Evolutionary conservation across 2,888 invertebrate genomes (phyloP).

Genomic region (Meteorus cinctellus): DNA sequence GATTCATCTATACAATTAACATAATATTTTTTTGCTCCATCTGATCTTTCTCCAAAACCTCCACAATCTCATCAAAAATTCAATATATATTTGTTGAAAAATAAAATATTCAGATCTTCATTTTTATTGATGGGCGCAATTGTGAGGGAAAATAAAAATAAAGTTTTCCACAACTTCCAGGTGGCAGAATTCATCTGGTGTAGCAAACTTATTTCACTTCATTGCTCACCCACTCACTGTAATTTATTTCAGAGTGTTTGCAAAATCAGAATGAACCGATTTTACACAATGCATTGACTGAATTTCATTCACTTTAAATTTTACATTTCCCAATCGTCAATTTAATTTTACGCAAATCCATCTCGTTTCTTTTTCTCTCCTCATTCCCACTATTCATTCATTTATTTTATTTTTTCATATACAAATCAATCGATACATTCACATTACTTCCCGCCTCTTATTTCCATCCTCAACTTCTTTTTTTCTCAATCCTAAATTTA

Average conservation of each 20-base stretch:
- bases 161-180: not conserved
- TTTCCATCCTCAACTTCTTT: not conserved
- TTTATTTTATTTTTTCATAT: not conserved
- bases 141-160: not conserved
- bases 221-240: no score
- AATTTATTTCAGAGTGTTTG: no score
- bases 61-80: not conserved
- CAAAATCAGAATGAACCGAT: not conserved
- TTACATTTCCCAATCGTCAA: not conserved
- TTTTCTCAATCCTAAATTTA: not conserved
- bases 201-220: not conserved
- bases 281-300: not conserved
- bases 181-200: not conserved
- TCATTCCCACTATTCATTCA: not conserved
- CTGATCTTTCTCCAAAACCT: not conserved
- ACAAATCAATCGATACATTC: not conserved
- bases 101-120: not conserved
- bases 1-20: no score
- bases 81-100: not conserved
- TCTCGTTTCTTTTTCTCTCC: not conserved
- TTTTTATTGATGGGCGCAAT: not conserved
- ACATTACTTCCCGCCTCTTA: not conserved
- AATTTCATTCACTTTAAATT: not conserved
- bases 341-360: not conserved
- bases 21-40: no score